Evolutionary conservation across 2,888 invertebrate genomes (phyloP).

Genomic region (Drosophila borborema): DNA sequence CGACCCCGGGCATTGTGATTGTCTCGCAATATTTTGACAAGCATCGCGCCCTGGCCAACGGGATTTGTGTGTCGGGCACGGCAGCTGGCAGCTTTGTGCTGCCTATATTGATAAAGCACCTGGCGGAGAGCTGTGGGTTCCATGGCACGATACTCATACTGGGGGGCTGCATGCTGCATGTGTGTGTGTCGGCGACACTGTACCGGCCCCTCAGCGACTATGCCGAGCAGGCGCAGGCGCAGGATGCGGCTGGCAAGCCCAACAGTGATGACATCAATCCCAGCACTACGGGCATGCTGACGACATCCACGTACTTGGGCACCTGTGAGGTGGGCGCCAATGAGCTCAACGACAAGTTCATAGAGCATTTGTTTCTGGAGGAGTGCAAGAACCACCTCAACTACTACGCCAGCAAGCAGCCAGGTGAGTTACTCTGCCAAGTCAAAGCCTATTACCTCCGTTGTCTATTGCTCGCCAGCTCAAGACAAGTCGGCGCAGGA

Average conservation of each 20-base stretch:
- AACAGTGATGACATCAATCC: slow-evolving; percentile 80
- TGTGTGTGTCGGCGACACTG: slow-evolving; percentile 90
- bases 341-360: slow-evolving; percentile 84
- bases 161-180: slow-evolving; percentile 91
- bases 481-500: slow-evolving; percentile 81
- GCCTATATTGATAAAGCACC: slow-evolving; percentile 90
- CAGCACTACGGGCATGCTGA: slow-evolving; percentile 83
- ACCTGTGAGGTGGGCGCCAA: slow-evolving; percentile 81
- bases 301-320: slow-evolving; percentile 84
- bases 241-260: slow-evolving; percentile 62
- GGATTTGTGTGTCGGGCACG: slow-evolving; percentile 92
- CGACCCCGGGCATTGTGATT: slow-evolving; percentile 92
- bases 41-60: slow-evolving; percentile 92
- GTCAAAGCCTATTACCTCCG: neutral
- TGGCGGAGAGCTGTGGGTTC: slow-evolving; percentile 90
- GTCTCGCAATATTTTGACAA: slow-evolving; percentile 93
- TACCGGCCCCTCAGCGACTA: slow-evolving; percentile 87
- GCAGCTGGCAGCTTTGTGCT: slow-evolving; percentile 92
- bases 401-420: slow-evolving; percentile 82
- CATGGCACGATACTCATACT: slow-evolving; percentile 90
- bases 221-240: slow-evolving; percentile 64
- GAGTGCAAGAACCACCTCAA: slow-evolving; percentile 85
- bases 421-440: slow-evolving; percentile 39
- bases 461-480: slow-evolving; percentile 23
- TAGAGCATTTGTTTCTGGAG: slow-evolving; percentile 85